phyloP scores from a whole-genome alignment of 2,113 vertebrate species.

The Oncorhynchus clarkii region DNA sequence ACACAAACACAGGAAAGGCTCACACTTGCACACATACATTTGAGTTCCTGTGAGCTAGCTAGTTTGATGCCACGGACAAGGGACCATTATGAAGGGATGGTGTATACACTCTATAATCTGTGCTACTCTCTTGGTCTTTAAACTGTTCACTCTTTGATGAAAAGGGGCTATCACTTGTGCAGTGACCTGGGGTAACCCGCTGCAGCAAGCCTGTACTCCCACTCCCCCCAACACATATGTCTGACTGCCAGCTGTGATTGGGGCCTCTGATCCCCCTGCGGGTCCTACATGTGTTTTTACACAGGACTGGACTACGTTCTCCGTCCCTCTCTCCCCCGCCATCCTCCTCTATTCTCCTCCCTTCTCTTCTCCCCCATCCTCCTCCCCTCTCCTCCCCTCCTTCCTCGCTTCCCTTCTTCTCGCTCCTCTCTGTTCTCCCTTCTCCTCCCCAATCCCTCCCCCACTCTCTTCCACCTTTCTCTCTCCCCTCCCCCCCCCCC shows the following conservation, averaged over 20 bases:
- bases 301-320: background rate
- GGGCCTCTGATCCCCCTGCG: constrained; percentile 36
- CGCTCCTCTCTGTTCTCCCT: background rate
- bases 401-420: background rate
- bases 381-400: background rate
- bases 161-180: constrained; percentile 48
- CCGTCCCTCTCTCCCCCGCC: background rate
- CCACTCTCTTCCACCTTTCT: background rate
- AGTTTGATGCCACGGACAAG: background rate
- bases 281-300: constrained; percentile 52
- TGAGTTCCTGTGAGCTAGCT: background rate
- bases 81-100: constrained; percentile 28
- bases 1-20: background rate
- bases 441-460: background rate
- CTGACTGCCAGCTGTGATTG: constrained; percentile 60
- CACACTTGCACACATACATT: background rate
- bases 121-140: constrained; percentile 32
- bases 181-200: constrained; percentile 53
- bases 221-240: constrained; percentile 38
- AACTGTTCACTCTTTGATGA: constrained; percentile 28
- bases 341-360: background rate
- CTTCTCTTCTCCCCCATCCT: background rate
- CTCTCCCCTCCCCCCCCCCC: background rate
- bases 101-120: constrained; percentile 27
- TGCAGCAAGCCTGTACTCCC: constrained; percentile 26